These are phyloP conservation scores for Pseudachorutes palmiensis DNA, from an alignment of 1,140 invertebrate genomes.

Conservation along the genomic window DNA sequence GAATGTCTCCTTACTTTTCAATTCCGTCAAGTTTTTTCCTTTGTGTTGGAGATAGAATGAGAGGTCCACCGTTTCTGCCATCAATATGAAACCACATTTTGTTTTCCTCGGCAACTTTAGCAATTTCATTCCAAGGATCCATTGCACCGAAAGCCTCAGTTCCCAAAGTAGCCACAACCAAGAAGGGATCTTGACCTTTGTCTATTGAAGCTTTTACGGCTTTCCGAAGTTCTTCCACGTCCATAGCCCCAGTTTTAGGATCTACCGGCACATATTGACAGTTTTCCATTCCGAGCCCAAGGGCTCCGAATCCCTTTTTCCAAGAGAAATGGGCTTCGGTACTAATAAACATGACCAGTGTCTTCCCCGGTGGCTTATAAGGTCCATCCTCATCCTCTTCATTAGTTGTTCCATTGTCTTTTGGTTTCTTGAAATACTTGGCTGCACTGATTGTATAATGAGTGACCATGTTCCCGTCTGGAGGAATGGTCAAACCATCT, in stretches of 20 bases:
- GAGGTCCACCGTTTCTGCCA: constrained; percentile 10
- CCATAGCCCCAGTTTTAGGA: constrained; percentile 7
- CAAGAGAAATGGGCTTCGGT: not conserved
- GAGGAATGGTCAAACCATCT: not conserved
- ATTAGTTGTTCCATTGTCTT: not conserved
- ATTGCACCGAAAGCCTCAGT: constrained; percentile 8
- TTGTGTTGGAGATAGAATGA: constrained; percentile 6
- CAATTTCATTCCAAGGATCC: constrained; percentile 12
- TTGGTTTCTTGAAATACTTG: not conserved
- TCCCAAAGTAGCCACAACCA: constrained; percentile 15
- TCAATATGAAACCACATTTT: constrained; percentile 22
- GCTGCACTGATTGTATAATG: not conserved
- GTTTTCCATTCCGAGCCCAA: not conserved
- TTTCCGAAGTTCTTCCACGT: not conserved
- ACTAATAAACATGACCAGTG: not conserved
- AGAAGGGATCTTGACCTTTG: not conserved
- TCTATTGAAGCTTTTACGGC: not conserved
- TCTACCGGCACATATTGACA: not conserved
- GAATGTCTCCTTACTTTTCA: not conserved
- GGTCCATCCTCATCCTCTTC: not conserved
- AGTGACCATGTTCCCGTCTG: not conserved
- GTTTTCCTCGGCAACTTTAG: constrained; percentile 9
- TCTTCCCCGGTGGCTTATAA: not conserved
- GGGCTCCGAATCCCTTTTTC: not conserved
- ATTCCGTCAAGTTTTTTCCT: constrained; percentile 8